Evolutionary conservation across 92 coral and sea anemone species (phyloP), one percentile per base, ranked within the genome.

Genomic region (Palythoa caribaeorum): DNA sequence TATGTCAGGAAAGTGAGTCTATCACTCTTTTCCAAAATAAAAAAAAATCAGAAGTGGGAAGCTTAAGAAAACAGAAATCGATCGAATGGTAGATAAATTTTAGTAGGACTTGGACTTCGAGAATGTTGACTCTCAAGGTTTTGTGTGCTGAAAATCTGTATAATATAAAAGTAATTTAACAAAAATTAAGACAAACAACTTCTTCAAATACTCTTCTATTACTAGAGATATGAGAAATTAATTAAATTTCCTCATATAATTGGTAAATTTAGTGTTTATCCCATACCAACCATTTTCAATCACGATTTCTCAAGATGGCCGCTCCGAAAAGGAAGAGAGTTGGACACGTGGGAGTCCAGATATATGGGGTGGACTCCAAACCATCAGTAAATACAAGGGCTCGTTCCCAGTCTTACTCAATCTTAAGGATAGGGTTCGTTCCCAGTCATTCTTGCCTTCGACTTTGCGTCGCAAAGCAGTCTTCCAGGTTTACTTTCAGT

Each of bases 221-320:
- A 70, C 47, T 28, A 1, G 5, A 14, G 14, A 35, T 12, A 70
- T 0, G 17, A 35, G 8, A 70, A 36, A 7, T 12, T 70, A 0
- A 13, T 2, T 40, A 0, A 47, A 66, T 14, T 71, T 3, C 12
- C 57, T n/a, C 9, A 38, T 1, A 79, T 60, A 16, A 37, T 16
- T 79, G 8, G 55, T 21, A 8, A 79, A 65, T 20, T 65, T 44
- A 28, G 75, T 44, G 8, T 60, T 21, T 63, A 63, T 38, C 60
- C 19, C 50, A n/a, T 2, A 65, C 86, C 47, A 48, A 81, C 86
- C 86, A 81, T 81, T 81, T 81, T 81, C 60, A 44, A 81, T 20
- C 40, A 13, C 47, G 38, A 66, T 59, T 81, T 66, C 86, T 47
- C 76, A 81, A 81, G 86, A 81, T 81, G 86, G 86, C 75, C 62